Base-by-base conservation (phyloP, 2,888 invertebrate genomes). In the Calameuta idolon region DNA sequence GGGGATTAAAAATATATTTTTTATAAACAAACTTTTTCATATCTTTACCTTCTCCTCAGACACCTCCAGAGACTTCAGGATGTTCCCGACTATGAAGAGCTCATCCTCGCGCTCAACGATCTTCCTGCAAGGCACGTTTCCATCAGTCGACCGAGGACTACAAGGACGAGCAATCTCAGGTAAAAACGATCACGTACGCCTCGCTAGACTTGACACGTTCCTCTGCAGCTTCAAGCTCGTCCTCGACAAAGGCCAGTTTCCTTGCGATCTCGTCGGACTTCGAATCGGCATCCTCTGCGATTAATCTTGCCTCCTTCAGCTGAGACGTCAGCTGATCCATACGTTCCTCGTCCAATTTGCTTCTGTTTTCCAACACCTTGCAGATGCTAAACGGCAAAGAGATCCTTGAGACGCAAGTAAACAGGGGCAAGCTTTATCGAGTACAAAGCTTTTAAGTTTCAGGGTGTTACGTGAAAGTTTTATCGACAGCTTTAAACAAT, bases 241-340 rank as follows among this genome's bases (percentile, higher is more conserved):
- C 94, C 88, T 95, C 95, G 88, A 95, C 93, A 91, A 95, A 94
- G 81, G 94, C 94, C 90, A 95, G 92, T 90, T 95, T 94, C 86
- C 94, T 93, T 83, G 94, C 94, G 88, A 94, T 94, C 93, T 95
- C 95, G 90, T 95, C 95, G 85, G 95, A 95, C 92, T 95, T 95
- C 81, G 93, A 91, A 88, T 95, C 95, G 75, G 94, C 94, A 88
- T 95, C 95, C 89, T 95, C 95, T 75, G 95, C 95, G 85, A 95
- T 94, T 85, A 94, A 92, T 89, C 94, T 94, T 83, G 95, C 94
- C 87, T 94, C 94, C 88, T 94, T 94, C 82, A 95, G 92, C 87
- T 95, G 94, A 76, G 93, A 92, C 88, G 94, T 95, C 86, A 95
- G 91, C 80, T 93, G 92, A 86, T 94, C 93, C 90, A 95, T 94